phyloP scores from a whole-genome alignment of 2,888 invertebrate genomes.

The Polyommatus icarus region DNA sequence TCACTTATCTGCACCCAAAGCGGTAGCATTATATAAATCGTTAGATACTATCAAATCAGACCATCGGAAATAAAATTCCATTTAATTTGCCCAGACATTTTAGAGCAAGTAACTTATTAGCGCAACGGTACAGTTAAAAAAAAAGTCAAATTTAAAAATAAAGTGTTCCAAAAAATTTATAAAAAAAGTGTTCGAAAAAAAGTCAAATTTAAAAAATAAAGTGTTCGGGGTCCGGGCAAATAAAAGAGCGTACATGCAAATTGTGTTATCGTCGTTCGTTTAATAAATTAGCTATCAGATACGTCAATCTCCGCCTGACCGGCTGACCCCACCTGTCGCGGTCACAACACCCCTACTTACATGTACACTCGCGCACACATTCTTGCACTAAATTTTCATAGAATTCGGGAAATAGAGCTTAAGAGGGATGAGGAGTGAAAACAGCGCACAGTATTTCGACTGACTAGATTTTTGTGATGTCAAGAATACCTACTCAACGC shows the following conservation, averaged over 20 bases:
- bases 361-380: constrained; percentile 28
- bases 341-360: constrained; percentile 41
- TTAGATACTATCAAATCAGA: constrained; percentile 14
- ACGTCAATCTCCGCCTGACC: constrained; percentile 31
- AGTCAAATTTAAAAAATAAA: neutral
- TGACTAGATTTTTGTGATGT: too few relatives aligned
- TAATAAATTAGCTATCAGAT: constrained; percentile 35
- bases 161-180: neutral
- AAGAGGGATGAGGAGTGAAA: too few relatives aligned
- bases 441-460: too few relatives aligned
- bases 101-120: constrained; percentile 5
- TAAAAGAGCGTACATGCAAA: constrained; percentile 4
- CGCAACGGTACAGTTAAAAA: neutral
- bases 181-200: neutral
- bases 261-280: constrained; percentile 19
- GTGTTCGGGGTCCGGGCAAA: neutral
- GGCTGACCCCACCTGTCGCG: constrained; percentile 35
- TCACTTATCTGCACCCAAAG: neutral
- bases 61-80: neutral
- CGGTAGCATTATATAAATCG: constrained; percentile 8
- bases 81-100: neutral
- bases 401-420: neutral
- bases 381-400: neutral
- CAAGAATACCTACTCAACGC: too few relatives aligned
- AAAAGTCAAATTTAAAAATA: neutral